Conservation (phyloP, 2,797 vertebrate genomes). For the Sebastes umbrosus region DNA sequence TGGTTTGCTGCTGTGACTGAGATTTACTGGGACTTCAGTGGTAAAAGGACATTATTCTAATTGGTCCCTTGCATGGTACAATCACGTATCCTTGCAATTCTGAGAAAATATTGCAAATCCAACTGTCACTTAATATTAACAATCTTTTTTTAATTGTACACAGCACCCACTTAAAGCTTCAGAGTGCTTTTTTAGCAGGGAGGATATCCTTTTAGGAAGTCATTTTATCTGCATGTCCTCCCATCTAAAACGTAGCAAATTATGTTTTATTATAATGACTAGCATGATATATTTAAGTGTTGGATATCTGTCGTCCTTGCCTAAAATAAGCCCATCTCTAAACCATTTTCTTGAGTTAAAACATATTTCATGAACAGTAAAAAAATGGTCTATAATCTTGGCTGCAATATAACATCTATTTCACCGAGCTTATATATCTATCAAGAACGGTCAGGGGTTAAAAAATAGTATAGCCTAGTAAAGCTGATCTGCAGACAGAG, state of each 20-base stretch:
- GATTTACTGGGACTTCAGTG: slow-evolving; percentile 32
- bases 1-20: slow-evolving; percentile 19
- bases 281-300: not conserved
- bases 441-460: not conserved
- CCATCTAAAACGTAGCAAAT: not conserved
- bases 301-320: not conserved
- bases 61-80: slow-evolving; percentile 46
- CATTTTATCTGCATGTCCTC: not conserved
- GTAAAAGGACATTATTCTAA: slow-evolving; percentile 59
- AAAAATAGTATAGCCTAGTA: not conserved
- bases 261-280: not conserved
- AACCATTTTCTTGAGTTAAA: not conserved
- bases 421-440: not conserved
- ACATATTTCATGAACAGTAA: not conserved
- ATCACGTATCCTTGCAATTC: slow-evolving; percentile 13
- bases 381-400: not conserved
- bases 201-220: not conserved
- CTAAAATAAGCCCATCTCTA: not conserved
- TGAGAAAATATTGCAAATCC: slow-evolving; percentile 30
- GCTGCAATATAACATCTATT: not conserved
- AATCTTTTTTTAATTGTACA: slow-evolving; percentile 5
- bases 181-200: slow-evolving; percentile 2
- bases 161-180: slow-evolving; percentile 4
- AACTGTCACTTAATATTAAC: slow-evolving; percentile 35
- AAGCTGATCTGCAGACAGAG: slow-evolving; percentile 14